Evolutionary conservation across 2,888 invertebrate species (phyloP), one percentile per base, ranked within the genome.

Genomic region (Notocelia uddmanniana): DNA sequence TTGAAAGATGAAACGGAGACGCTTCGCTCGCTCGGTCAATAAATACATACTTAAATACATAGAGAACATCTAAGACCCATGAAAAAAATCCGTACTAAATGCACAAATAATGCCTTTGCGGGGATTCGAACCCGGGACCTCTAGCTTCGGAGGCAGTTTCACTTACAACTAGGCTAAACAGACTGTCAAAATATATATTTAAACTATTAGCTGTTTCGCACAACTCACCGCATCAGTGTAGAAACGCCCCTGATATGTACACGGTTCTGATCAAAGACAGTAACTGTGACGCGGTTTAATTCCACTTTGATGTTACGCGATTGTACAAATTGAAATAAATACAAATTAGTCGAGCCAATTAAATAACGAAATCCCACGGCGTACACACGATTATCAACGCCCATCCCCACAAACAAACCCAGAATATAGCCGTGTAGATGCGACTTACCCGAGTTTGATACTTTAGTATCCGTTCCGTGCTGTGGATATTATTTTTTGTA

Each of bases 331-430:
- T 67, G 21, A 73, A 67, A 67, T 57, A 54, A 70, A 67, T 62
- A 73, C 58, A 50, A 70, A 62, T 60, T 67, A 70, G 62, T 57
- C 21, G 48, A 64, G 66, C 34, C 72, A 52, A 69, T 58, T 64
- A 57, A 73, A 70, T 67, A 69, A 68, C 60, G 55, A 71, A 74
- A 74, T 75, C 70, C 66, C 64, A 70, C 45, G 59, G 41, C 67
- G 62, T 73, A 75, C 62, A 69, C 23, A 58, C 75, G 80, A 79
- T 81, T 85, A 81, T 79, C 78, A 80, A 78, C 77, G 78, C 76
- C 77, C 59, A 81, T 84, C 81, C 81, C 77, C 74, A 79, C 79
- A 80, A 76, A 78, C 77, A 77, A 77, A 79, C 73, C 21, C 37
- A 23, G 34, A 48, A n/a, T 21, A 37, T 31, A 48, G 19, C 31